Evolutionary conservation across 2,888 invertebrate species (phyloP).

Genomic region (Fabriciana adippe): DNA sequence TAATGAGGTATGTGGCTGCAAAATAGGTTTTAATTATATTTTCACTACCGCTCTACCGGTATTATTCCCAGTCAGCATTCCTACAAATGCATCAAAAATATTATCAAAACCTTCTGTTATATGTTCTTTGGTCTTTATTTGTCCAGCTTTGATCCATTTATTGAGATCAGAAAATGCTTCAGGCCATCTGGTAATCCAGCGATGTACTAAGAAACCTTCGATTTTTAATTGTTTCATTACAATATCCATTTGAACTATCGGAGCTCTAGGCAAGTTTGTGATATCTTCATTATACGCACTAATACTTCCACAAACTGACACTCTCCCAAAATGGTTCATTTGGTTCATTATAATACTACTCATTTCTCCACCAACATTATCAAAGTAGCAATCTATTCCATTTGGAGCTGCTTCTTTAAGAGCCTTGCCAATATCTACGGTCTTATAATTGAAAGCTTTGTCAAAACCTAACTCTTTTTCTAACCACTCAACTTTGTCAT

Average conservation of each 20-base stretch:
- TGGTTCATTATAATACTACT: conserved; percentile 81
- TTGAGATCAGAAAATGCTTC: conserved; percentile 83
- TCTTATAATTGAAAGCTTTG: conserved; percentile 88
- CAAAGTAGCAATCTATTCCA: conserved; percentile 89
- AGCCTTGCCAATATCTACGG: conserved; percentile 73
- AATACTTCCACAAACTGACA: conserved; percentile 59
- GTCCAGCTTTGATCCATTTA: conserved; percentile 84
- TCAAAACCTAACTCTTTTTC: conserved; percentile 86
- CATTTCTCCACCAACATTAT: conserved; percentile 88
- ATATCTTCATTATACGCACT: conserved; percentile 59
- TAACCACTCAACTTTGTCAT: conserved; percentile 87
- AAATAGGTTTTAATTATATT: conserved; percentile 56
- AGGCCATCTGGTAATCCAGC: conserved; percentile 80
- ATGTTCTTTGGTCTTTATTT: conserved; percentile 85
- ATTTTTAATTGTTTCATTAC: conserved; percentile 83
- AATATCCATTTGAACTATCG: conserved; percentile 78
- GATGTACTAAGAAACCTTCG: conserved; percentile 82
- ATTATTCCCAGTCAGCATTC: conserved; percentile 84
- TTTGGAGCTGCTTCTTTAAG: conserved; percentile 85
- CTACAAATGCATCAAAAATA: conserved; percentile 85
- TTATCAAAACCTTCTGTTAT: conserved; percentile 87
- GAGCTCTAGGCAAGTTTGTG: conserved; percentile 51
- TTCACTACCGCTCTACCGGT: conserved; percentile 87
- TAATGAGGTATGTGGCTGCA: no score
- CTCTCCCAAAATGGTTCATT: conserved; percentile 76